These are phyloP conservation scores for Mycogona germanica DNA, from an alignment of 2,888 invertebrate genomes.

Conservation along the genomic window DNA sequence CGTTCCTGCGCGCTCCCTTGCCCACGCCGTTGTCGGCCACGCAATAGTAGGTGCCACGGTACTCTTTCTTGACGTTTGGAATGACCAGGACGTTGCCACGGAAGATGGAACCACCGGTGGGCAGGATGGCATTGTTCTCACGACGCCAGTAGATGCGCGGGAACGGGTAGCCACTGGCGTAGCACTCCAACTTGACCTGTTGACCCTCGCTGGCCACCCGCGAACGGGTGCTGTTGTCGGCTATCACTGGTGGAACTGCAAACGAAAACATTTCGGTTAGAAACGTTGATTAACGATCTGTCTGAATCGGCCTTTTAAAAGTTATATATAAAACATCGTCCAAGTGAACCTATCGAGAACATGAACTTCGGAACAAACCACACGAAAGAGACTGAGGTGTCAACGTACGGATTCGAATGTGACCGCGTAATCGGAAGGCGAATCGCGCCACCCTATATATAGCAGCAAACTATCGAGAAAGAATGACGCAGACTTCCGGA, in stretches of 20 bases:
- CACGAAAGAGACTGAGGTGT: not conserved
- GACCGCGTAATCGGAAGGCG: no score
- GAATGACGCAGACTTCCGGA: no score
- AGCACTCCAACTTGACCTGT: slow-evolving; percentile 69
- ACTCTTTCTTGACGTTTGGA: slow-evolving; percentile 64
- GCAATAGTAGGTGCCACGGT: slow-evolving; percentile 86
- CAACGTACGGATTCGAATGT: not conserved
- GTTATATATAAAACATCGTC: not conserved
- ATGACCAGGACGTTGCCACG: slow-evolving; percentile 69
- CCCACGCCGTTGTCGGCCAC: slow-evolving; percentile 43
- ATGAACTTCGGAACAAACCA: not conserved
- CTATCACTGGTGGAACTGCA: slow-evolving; percentile 69
- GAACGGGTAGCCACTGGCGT: slow-evolving; percentile 71
- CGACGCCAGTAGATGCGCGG: slow-evolving; percentile 79
- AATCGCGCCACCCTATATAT: no score
- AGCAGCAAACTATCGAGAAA: no score
- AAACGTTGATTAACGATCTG: not conserved
- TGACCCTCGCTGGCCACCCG: slow-evolving; percentile 63
- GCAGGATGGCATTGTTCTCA: slow-evolving; percentile 83
- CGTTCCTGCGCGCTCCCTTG: slow-evolving; percentile 47
- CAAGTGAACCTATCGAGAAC: not conserved
- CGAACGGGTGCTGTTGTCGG: slow-evolving; percentile 82
- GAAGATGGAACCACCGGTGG: slow-evolving; percentile 62
- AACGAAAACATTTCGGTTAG: slow-evolving; percentile 11
- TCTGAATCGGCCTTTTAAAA: no score